phyloP scores from a whole-genome alignment of 2,113 vertebrate species.

The Ammospiza caudacuta region DNA sequence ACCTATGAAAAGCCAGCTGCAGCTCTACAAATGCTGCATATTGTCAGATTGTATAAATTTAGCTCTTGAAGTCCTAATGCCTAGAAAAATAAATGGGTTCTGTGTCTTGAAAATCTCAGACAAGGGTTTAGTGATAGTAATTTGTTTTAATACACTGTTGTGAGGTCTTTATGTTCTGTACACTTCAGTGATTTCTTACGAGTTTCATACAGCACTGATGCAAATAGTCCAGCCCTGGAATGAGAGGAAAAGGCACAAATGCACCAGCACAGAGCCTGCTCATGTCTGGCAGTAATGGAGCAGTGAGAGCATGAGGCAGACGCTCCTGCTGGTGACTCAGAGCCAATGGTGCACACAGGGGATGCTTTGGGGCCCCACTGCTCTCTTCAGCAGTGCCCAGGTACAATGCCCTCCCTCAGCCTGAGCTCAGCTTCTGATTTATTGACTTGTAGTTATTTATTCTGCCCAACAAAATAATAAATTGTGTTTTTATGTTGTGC shows the following conservation, averaged over 20 bases:
- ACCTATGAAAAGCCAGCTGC: slow-evolving; percentile 16
- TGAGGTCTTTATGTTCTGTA: not conserved
- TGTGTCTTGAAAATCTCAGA: not conserved
- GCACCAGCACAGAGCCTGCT: not conserved
- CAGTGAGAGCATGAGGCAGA: not conserved
- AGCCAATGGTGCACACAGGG: not conserved
- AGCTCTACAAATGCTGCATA: not conserved
- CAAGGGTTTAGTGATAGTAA: not conserved
- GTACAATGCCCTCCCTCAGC: not conserved
- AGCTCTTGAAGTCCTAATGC: not conserved
- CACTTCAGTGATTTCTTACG: not conserved
- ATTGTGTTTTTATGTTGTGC: not conserved
- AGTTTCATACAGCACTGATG: not conserved
- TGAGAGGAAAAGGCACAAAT: not conserved
- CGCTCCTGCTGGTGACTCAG: accelerated
- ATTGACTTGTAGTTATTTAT: not conserved
- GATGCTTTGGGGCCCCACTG: accelerated
- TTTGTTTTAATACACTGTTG: not conserved
- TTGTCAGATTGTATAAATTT: not conserved
- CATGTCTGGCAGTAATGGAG: not conserved
- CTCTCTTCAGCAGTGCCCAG: not conserved
- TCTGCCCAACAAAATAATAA: not conserved
- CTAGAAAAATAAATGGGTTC: not conserved
- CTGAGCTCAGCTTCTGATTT: not conserved
- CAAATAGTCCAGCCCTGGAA: not conserved